A percentile compares a stretch with the other conserved stretches of the same genome.
These are phyloP conservation scores for Geopemphigus sp. DNA, from an alignment of 1,140 invertebrate species.

Conservation along the genomic window DNA sequence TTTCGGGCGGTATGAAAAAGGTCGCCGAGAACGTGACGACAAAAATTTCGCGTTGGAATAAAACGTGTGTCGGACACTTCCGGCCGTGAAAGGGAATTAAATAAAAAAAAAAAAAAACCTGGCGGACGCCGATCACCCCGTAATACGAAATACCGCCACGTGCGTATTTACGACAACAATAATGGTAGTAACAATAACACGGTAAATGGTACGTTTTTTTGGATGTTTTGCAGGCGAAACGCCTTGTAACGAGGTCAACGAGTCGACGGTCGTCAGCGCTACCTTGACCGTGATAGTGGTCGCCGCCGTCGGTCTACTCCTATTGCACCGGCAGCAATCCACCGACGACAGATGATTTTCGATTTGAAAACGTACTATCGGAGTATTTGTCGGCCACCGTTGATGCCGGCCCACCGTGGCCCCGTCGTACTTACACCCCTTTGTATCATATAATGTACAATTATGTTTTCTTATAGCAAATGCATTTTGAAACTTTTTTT, in stretches of 20 bases:
- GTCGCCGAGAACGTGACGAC: no score
- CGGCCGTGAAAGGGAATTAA: no score
- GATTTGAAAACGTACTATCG: not conserved
- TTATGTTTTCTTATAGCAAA: conserved; percentile 28
- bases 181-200: no score
- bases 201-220: not conserved
- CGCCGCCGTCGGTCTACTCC: not conserved
- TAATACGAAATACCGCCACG: not conserved
- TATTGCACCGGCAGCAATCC: not conserved
- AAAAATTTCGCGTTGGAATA: no score
- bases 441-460: not conserved
- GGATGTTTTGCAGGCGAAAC: not conserved
- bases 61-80: no score
- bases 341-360: conserved; percentile 15
- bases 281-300: conserved; percentile 29
- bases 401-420: no score
- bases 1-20: no score
- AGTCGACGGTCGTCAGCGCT: not conserved
- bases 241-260: conserved; percentile 33
- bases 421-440: no score
- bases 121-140: no score
- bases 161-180: no score
- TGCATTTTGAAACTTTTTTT: conserved; percentile 29
- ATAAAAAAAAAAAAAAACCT: no score
- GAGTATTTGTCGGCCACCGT: no score